Base-by-base conservation (phyloP, 2,888 invertebrate genomes). In the Clitarchus hookeri region DNA sequence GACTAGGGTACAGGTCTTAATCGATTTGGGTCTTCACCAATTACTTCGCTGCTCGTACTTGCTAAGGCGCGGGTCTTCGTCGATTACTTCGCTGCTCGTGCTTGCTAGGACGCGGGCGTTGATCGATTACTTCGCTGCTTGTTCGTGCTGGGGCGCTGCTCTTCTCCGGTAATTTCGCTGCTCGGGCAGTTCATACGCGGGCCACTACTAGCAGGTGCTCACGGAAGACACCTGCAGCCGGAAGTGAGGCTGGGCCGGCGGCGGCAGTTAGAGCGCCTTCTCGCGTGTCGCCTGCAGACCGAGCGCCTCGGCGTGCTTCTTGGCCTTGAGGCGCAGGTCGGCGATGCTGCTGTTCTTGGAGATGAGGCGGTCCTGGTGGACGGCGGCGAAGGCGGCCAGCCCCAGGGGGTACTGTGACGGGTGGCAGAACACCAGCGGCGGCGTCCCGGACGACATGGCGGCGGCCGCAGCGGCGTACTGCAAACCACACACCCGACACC, bases 321-420 rank as follows among this genome's bases (percentile, higher is more conserved):
- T 95, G 27, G 98, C 98, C 92, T 98, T 98, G 88, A 98, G 94
- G 89, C 98, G 93, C 86, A 98, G 93, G 92, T 98, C 98, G 0
- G 98, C 98, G 91, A 98, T 98, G 91, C 98, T 98, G 27, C 97
- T 98, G 90, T 97, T 96, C 91, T 97, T 96, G 90, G 96, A 96
- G 87, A 90, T 89, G 85, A 91, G 89, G 87, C 90, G 88, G 89
- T 90, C 90, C 89, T 90, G 90, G 87, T 96, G 95, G 25, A 96
- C 96, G n/a, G 95, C 95, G 13, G 96, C 95, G 83, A 97, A 93
- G 4, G 96, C 95, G 13, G 97, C 96, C 88, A 97, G 93, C 88
- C 96, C 96, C 82, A 97, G 93, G 36, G 93, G 94, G 90, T 94
- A 94, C 87, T 95, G 94, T 16, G 95, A 94, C 23, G 95, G 95